A percentile compares a stretch with the other conserved stretches of the same genome.
Evolutionary conservation across 2,888 invertebrate genomes (phyloP).

Genomic region (Rhagonycha lutea): DNA sequence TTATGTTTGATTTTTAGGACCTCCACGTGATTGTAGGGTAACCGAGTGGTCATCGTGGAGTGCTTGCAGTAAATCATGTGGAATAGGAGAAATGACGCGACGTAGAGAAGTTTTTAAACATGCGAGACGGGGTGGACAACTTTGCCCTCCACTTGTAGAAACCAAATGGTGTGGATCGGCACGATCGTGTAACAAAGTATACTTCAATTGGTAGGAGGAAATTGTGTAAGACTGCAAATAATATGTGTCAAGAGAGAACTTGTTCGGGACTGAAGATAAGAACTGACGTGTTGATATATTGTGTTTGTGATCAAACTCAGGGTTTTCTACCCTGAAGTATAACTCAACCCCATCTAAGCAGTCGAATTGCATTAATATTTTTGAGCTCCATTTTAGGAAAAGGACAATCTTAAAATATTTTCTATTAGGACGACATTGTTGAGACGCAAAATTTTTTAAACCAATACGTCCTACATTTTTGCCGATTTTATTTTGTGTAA

Average conservation of each 20-base stretch:
- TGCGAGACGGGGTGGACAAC: constrained; percentile 76
- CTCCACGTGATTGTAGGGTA: constrained; percentile 81
- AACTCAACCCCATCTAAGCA: constrained; percentile 27
- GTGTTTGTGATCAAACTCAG: constrained; percentile 29
- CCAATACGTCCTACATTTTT: constrained; percentile 23
- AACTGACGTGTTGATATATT: constrained; percentile 18
- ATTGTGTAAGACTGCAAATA: constrained; percentile 18
- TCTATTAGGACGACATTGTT: constrained; percentile 3
- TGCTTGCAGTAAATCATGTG: constrained; percentile 84
- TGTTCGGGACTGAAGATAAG: constrained; percentile 21
- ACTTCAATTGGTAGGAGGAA: constrained; percentile 63
- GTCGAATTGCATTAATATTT: constrained; percentile 20
- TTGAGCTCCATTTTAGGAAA: constrained; percentile 22
- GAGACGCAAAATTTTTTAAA: constrained; percentile 1
- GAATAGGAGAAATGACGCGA: constrained; percentile 86
- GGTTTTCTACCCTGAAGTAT: constrained; percentile 19
- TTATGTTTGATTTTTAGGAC: constrained; percentile 51
- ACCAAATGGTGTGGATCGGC: constrained; percentile 88
- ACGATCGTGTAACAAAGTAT: constrained; percentile 66
- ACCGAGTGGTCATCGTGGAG: constrained; percentile 88
- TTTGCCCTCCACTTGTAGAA: constrained; percentile 83
- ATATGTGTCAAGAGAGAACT: constrained; percentile 19
- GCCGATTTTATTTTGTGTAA: constrained; percentile 25
- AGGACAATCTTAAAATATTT: constrained; percentile 25
- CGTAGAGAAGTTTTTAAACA: constrained; percentile 77